phyloP scores from a whole-genome alignment of 2,113 vertebrate genomes.

The Scatophagus argus region DNA sequence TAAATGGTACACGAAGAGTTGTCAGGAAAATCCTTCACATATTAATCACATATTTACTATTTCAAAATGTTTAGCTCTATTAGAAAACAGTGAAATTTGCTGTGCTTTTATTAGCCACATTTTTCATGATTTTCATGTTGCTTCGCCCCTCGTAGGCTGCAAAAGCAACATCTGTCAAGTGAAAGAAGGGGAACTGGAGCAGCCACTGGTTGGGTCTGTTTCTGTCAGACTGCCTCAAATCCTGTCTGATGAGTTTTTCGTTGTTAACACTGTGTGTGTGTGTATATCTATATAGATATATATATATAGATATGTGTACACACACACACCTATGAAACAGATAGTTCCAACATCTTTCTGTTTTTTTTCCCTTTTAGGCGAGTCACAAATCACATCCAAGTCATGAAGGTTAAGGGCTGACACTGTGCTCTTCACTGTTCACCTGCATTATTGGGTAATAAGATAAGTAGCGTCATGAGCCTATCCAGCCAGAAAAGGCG shows the following conservation, averaged over 20 bases:
- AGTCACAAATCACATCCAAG: background rate
- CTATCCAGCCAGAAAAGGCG: constrained; percentile 55
- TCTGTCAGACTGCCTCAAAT: constrained; percentile 60
- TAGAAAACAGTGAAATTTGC: background rate
- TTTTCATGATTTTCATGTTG: background rate
- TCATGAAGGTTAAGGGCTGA: background rate
- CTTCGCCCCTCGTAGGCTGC: background rate
- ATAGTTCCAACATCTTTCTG: background rate
- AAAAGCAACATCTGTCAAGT: constrained; percentile 11
- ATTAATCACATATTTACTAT: background rate
- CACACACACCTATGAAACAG: background rate
- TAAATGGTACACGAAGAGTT: background rate
- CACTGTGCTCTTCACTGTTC: constrained; percentile 49
- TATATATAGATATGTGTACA: too few species aligned
- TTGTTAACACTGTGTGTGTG: too few species aligned
- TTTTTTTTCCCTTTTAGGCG: background rate
- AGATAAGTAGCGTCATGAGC: constrained; percentile 57
- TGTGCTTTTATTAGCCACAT: background rate
- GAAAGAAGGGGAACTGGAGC: constrained; percentile 24
- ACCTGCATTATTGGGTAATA: constrained; percentile 67
- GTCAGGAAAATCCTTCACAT: background rate
- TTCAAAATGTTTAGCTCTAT: background rate
- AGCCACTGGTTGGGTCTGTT: constrained; percentile 53
- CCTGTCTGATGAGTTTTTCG: constrained; percentile 75
- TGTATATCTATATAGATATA: too few species aligned